These are phyloP conservation scores for Macrotus californicus DNA, from an alignment of 2,113 vertebrate genomes.

Conservation along the genomic window DNA sequence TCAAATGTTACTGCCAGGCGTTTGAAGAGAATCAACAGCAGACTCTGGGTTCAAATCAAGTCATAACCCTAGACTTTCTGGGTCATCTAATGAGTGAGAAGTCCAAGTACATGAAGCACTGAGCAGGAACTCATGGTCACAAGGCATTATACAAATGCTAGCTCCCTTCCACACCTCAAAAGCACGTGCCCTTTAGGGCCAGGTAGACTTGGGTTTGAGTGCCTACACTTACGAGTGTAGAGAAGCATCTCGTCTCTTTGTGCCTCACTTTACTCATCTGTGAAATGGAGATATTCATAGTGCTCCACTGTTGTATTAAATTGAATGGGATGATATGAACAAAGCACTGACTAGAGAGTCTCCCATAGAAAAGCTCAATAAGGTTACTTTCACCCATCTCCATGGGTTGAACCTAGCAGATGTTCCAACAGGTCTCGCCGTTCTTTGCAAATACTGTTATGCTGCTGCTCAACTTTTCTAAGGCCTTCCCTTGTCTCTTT, in stretches of 20 bases:
- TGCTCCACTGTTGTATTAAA: background rate
- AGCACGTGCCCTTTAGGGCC: rapidly evolving
- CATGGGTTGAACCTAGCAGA: too few relatives aligned
- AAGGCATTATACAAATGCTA: rapidly evolving
- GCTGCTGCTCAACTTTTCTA: background rate
- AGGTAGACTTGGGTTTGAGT: background rate
- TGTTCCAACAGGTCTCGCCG: background rate
- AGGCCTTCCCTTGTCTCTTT: background rate
- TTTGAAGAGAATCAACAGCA: background rate
- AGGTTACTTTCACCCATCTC: background rate
- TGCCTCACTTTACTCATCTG: background rate
- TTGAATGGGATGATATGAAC: background rate
- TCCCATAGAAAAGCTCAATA: background rate
- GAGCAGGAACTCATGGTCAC: rapidly evolving
- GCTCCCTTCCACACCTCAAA: rapidly evolving
- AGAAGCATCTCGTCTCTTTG: background rate
- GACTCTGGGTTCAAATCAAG: background rate
- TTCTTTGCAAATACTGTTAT: background rate
- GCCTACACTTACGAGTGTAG: background rate
- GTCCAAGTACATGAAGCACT: rapidly evolving
- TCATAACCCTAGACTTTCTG: background rate
- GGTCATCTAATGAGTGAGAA: background rate
- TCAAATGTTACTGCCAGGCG: background rate
- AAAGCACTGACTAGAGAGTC: rapidly evolving
- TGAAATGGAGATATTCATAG: background rate